Percentiles rank a stretch among this genome's conserved stretches.
Evolutionary conservation across 2,797 vertebrate species (phyloP).

Genomic region (Notoglanidium macrostoma): DNA sequence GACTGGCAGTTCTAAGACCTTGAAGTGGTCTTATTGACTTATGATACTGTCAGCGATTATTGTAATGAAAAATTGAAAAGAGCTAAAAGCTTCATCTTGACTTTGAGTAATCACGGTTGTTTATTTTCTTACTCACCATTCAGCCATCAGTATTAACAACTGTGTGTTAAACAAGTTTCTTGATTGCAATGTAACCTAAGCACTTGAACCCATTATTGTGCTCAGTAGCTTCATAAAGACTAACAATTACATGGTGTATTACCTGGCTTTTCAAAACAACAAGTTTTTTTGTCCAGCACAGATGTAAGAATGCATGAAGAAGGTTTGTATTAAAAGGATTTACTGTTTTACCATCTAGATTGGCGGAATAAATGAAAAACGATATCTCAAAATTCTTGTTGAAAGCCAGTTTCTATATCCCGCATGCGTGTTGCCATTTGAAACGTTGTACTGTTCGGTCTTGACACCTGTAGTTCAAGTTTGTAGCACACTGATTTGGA

Average conservation of each 20-base stretch:
- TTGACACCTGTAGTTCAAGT: not conserved
- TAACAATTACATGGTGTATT: not conserved
- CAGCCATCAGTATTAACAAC: not conserved
- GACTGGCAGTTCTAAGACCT: not conserved
- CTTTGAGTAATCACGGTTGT: not conserved
- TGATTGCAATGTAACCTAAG: slow-evolving; percentile 8
- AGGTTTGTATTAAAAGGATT: not conserved
- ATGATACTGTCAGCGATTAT: not conserved
- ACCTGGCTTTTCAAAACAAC: slow-evolving; percentile 13
- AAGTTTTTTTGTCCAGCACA: slow-evolving; percentile 1
- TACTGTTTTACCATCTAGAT: not conserved
- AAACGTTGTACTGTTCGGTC: not conserved
- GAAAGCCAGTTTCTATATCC: not conserved
- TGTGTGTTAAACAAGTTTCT: not conserved
- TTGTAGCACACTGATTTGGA: not conserved
- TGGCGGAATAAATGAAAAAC: not conserved
- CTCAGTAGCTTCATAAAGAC: slow-evolving; percentile 1
- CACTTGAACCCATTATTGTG: not conserved
- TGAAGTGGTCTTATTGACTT: not conserved
- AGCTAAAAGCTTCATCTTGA: not conserved
- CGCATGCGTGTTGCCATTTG: not conserved
- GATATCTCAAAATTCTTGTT: not conserved
- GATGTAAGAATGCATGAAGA: slow-evolving; percentile 12
- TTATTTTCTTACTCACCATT: not conserved
- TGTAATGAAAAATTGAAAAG: not conserved